Base-by-base conservation (phyloP, 2,888 invertebrate species). In the Caradrina clavipalpis region DNA sequence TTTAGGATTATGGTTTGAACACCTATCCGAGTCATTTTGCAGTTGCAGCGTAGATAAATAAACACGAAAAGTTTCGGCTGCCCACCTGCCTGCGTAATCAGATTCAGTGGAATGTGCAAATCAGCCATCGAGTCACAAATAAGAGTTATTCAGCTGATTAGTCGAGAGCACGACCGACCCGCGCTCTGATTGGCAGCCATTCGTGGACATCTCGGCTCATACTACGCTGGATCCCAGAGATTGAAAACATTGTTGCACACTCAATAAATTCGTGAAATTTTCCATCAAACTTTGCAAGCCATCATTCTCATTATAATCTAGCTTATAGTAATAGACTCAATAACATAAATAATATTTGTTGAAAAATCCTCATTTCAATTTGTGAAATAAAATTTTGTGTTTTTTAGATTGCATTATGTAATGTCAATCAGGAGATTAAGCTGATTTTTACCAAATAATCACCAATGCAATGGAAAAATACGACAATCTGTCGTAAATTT, bases 131-230 rank as follows among this genome's bases (percentile, higher is more conserved):
- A 61, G 71, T 66, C 81, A 82, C 70, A 76, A 73, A 78, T 63
- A 47, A 72, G 62, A 77, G 50, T 72, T 71, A 68, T 78, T 81
- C 78, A 73, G 83, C 84, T 87, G 86, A 88, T 89, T 88, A 88
- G 79, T 66, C 65, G 63, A 72, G 79, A 82, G 67, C 78, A 79
- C 69, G 78, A 78, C 64, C 76, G 81, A 75, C 81, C 80, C 72
- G 88, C 76, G 86, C 86, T 86, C 84, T 88, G 88, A 89, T 90
- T 89, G 90, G 83, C 80, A 82, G 82, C 70, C 77, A 84, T 78
- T 84, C 68, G 82, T 69, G 49, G 50, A 53, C 73, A 73, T 71
- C 77, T 79, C 75, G 51, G 70, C 76, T 80, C 70, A 63, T 78
- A 66, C 67, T 73, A 62, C 68, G 60, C 82, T 75, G 81, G 82